phyloP scores from a whole-genome alignment of 2,888 invertebrate species.

The Endotricha flammealis region DNA sequence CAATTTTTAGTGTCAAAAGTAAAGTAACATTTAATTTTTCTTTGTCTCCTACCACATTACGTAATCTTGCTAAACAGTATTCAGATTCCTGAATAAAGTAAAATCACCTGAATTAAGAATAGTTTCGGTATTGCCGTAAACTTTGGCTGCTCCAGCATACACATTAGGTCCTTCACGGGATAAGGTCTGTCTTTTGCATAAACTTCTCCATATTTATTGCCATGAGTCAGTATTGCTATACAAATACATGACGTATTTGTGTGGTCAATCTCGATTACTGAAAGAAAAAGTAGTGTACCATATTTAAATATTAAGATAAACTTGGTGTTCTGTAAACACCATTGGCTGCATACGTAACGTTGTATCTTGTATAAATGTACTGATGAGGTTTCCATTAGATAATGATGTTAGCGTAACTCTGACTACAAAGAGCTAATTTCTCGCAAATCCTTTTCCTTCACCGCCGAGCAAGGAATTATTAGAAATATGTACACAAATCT shows the following conservation, averaged over 20 bases:
- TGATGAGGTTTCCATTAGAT: too few relatives aligned
- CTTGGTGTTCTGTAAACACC: too few relatives aligned
- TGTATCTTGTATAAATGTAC: too few relatives aligned
- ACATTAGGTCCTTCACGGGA: conserved; percentile 2
- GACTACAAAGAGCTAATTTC: too few relatives aligned
- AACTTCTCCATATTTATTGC: conserved; percentile 14
- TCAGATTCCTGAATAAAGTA: not conserved
- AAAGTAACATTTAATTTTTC: too few relatives aligned
- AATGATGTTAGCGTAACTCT: too few relatives aligned
- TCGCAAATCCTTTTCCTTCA: too few relatives aligned
- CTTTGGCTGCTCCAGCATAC: not conserved
- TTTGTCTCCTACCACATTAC: not conserved
- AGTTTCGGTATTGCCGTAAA: conserved; percentile 5
- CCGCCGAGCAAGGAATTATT: too few relatives aligned
- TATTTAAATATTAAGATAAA: too few relatives aligned
- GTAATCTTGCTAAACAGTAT: not conserved
- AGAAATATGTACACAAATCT: too few relatives aligned
- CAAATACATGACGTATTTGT: conserved; percentile 33
- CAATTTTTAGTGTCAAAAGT: too few relatives aligned
- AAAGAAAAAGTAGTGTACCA: conserved; percentile 4
- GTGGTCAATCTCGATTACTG: conserved; percentile 35
- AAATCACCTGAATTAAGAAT: conserved; percentile 9
- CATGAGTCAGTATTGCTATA: conserved; percentile 40
- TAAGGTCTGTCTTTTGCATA: conserved; percentile 6
- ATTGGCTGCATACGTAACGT: too few relatives aligned